These are phyloP conservation scores for Cenopis cana DNA, from an alignment of 2,888 invertebrate genomes.

Conservation along the genomic window DNA sequence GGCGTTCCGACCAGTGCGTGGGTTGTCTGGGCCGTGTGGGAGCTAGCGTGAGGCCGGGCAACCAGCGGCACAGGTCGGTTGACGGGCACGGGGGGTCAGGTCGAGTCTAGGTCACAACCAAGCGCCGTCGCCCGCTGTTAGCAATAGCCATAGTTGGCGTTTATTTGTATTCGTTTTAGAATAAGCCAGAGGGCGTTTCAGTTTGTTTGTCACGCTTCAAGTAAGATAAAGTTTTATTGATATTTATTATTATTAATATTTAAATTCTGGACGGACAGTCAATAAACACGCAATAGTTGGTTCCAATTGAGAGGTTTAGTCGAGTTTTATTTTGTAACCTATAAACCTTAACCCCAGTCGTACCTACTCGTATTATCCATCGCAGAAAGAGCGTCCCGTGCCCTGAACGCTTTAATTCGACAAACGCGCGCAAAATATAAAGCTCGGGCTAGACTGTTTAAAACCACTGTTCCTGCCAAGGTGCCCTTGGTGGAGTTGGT, in stretches of 20 bases:
- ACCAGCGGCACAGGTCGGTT: conserved; percentile 6
- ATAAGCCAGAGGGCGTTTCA: conserved; percentile 79
- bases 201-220: conserved; percentile 81
- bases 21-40: conserved; percentile 12
- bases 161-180: conserved; percentile 84
- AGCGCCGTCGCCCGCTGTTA: conserved; percentile 52
- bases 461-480: no score
- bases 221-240: conserved; percentile 70
- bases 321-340: conserved; percentile 60
- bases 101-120: conserved; percentile 36
- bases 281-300: conserved; percentile 86
- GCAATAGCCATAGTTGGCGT: conserved; percentile 85
- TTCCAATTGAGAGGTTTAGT: conserved; percentile 74
- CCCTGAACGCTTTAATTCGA: no score
- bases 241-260: conserved; percentile 69
- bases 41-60: neutral
- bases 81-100: conserved; percentile 10
- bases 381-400: no score
- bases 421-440: no score
- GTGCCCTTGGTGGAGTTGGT: no score
- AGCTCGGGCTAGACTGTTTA: no score
- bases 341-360: neutral
- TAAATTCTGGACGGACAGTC: conserved; percentile 82
- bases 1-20: conserved; percentile 17
- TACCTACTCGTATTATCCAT: no score